Percentiles rank a stretch among this genome's conserved stretches.
Conservation (phyloP, 2,797 vertebrate species). For the Lacerta viridis region DNA sequence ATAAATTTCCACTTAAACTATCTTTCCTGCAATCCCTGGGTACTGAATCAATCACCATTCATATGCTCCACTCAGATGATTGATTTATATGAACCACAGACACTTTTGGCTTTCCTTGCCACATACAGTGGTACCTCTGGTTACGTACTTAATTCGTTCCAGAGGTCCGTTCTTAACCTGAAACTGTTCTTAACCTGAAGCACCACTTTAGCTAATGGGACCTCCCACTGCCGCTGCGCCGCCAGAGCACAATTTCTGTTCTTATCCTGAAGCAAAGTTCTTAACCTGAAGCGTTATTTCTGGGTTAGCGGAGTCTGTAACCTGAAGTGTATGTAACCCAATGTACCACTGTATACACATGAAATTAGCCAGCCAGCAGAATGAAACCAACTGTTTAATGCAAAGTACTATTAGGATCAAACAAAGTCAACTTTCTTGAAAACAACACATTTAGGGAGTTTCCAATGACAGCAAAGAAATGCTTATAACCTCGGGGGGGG, state of each 20-base stretch:
- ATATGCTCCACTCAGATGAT: neutral
- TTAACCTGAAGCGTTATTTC: too few species aligned
- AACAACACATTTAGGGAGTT: slow-evolving; percentile 9
- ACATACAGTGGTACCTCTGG: too few species aligned
- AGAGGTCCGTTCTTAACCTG: too few species aligned
- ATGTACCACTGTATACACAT: neutral
- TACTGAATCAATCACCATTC: slow-evolving; percentile 22
- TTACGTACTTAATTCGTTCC: too few species aligned
- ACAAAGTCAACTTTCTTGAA: slow-evolving; percentile 10
- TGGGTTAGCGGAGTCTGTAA: too few species aligned
- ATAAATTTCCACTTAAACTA: slow-evolving; percentile 18
- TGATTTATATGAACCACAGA: neutral
- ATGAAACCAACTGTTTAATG: slow-evolving; percentile 10
- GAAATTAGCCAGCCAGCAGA: neutral
- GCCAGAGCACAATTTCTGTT: too few species aligned
- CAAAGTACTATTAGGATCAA: neutral
- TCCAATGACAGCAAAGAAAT: slow-evolving; percentile 37
- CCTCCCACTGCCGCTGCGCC: too few species aligned
- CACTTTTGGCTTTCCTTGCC: neutral
- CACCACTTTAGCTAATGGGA: too few species aligned
- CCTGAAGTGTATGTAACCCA: too few species aligned
- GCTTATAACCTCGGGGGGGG: slow-evolving; percentile 13
- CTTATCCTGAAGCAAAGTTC: too few species aligned
- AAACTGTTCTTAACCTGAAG: too few species aligned
- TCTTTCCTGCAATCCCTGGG: neutral